A percentile compares a stretch with the other conserved stretches of the same genome.
These are phyloP conservation scores for Apolygus lucorum DNA, from an alignment of 1,140 invertebrate species.

Conservation along the genomic window DNA sequence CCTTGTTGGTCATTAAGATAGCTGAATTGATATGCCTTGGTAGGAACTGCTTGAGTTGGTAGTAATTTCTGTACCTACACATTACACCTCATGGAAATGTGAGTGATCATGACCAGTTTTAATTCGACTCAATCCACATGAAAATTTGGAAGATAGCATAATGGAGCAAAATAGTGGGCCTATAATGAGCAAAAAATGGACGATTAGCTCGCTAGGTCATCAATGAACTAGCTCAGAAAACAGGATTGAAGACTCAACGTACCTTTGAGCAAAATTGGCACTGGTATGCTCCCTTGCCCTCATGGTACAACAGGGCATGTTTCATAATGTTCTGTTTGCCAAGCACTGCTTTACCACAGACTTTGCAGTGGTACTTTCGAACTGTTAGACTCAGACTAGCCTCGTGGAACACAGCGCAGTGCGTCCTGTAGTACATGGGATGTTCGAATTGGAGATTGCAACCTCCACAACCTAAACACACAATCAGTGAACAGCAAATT, in stretches of 20 bases:
- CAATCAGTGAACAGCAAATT: neutral
- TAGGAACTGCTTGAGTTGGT: too few relatives aligned
- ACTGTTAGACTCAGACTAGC: constrained; percentile 64
- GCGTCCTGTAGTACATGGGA: constrained; percentile 60
- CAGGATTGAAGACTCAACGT: too few relatives aligned
- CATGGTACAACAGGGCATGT: constrained; percentile 61
- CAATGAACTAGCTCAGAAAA: too few relatives aligned
- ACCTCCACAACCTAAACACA: constrained; percentile 56
- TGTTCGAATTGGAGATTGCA: constrained; percentile 64
- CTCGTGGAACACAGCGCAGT: constrained; percentile 66
- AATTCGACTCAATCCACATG: too few relatives aligned
- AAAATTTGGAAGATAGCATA: too few relatives aligned
- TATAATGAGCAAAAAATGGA: too few relatives aligned
- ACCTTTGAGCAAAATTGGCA: constrained; percentile 67
- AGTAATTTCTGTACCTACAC: too few relatives aligned
- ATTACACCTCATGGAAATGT: too few relatives aligned
- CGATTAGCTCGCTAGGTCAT: neutral
- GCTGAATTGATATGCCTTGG: too few relatives aligned
- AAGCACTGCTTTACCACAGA: constrained; percentile 61
- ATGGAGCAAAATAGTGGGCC: too few relatives aligned
- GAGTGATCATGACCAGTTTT: too few relatives aligned
- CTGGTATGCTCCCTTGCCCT: constrained; percentile 65
- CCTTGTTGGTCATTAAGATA: too few relatives aligned
- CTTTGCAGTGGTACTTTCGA: constrained; percentile 67
- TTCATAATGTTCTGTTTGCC: constrained; percentile 71